Conservation (phyloP, 2,113 vertebrate genomes). For the Crocuta crocuta region DNA sequence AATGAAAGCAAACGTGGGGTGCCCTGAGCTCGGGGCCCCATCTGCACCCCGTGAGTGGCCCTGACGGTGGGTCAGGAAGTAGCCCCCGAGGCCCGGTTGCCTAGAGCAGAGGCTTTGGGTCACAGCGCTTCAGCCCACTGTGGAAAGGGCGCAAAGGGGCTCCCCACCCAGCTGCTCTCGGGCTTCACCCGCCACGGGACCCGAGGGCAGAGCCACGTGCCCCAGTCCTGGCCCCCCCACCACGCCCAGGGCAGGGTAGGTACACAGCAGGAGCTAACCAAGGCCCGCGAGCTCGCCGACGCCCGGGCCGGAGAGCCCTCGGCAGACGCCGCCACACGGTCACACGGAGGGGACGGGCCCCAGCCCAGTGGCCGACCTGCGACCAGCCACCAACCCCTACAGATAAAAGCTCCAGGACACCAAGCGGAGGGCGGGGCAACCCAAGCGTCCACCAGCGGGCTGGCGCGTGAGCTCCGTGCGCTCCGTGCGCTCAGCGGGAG, state of each 20-base stretch:
- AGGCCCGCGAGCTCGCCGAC: not conserved
- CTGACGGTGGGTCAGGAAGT: not conserved
- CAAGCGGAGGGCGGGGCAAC: not conserved
- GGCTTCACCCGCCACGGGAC: not conserved
- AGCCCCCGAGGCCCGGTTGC: not conserved
- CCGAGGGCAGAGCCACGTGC: not conserved
- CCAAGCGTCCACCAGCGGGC: not conserved
- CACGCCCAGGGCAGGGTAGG: fast-evolving
- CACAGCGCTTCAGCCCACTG: not conserved
- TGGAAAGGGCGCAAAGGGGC: too few species aligned
- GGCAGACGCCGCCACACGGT: not conserved
- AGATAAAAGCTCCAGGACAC: not conserved
- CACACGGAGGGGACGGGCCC: too few species aligned
- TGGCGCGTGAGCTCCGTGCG: too few species aligned
- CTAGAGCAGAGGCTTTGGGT: not conserved
- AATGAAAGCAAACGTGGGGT: too few species aligned
- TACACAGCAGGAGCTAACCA: not conserved
- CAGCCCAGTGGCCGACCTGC: not conserved
- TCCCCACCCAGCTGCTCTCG: too few species aligned
- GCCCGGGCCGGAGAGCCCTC: not conserved
- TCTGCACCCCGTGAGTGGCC: not conserved
- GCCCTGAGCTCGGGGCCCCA: fast-evolving
- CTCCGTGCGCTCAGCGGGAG: not conserved
- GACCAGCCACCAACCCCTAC: not conserved
- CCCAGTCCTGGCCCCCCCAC: not conserved